Evolutionary conservation across 2,113 vertebrate species (phyloP).

Genomic region (Nerophis ophidion): DNA sequence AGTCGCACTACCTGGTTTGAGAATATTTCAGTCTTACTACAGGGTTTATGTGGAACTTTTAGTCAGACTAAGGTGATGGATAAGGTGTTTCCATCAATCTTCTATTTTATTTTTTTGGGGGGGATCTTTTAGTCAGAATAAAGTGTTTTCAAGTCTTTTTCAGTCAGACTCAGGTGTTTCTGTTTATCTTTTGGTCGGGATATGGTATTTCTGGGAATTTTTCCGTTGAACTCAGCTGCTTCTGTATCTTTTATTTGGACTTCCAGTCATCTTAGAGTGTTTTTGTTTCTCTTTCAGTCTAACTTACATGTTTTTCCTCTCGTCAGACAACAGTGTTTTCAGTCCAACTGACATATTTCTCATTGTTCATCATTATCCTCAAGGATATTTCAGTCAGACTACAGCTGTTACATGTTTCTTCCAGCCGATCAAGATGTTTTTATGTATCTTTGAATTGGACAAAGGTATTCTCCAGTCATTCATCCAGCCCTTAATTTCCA

Average conservation of each 20-base stretch:
- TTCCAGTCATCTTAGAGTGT: not conserved
- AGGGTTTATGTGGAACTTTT: not conserved
- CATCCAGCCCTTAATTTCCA: conserved; percentile 46
- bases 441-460: not conserved
- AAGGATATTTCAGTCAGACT: not conserved
- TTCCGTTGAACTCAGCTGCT: too few species aligned
- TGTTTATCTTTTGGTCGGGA: not conserved
- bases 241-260: not conserved
- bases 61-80: not conserved
- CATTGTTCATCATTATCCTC: too few species aligned
- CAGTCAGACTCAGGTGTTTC: not conserved
- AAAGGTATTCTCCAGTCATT: conserved; percentile 1
- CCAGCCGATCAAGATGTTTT: not conserved
- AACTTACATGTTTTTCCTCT: not conserved
- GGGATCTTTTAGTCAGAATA: too few species aligned
- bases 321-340: too few species aligned
- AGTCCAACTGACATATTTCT: not conserved
- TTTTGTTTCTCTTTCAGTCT: not conserved
- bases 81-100: not conserved
- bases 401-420: not conserved
- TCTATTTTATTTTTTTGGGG: not conserved
- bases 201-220: not conserved
- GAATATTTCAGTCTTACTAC: not conserved
- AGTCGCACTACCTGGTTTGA: too few species aligned
- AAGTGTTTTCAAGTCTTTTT: not conserved